phyloP scores from a whole-genome alignment of 2,113 vertebrate genomes.

The Eudyptes chrysolophus region DNA sequence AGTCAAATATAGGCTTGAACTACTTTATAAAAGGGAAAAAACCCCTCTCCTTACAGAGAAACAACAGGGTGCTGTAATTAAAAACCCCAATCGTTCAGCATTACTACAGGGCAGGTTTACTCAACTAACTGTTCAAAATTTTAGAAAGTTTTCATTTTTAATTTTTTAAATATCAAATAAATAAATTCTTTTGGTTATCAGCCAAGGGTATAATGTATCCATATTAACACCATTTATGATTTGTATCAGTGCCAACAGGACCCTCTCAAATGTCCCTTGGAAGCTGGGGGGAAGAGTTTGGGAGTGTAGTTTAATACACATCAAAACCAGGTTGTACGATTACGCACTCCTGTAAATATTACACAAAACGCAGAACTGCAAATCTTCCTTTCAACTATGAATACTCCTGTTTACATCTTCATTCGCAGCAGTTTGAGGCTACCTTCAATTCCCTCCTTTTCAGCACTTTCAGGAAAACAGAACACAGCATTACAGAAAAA shows the following conservation, averaged over 20 bases:
- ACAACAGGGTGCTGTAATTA: not conserved
- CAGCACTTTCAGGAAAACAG: conserved; percentile 1
- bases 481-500: not conserved
- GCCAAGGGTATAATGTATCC: not conserved
- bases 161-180: not conserved
- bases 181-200: conserved; percentile 19
- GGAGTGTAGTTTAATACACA: not conserved
- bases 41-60: not conserved
- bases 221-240: not conserved
- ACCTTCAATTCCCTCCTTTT: not conserved
- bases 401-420: conserved; percentile 42
- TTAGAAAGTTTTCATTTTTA: not conserved
- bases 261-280: not conserved
- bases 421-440: not conserved
- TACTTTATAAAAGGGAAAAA: not conserved
- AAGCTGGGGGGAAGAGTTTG: not conserved
- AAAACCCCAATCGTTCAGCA: not conserved
- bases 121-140: not conserved
- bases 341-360: not conserved
- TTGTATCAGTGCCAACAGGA: not conserved
- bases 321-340: not conserved
- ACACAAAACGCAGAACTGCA: conserved; percentile 16
- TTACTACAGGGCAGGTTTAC: not conserved
- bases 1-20: not conserved
- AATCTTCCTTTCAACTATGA: conserved; percentile 22